Evolutionary conservation across 2,888 invertebrate species (phyloP).

Genomic region (Mimumesa dahlbomi): DNA sequence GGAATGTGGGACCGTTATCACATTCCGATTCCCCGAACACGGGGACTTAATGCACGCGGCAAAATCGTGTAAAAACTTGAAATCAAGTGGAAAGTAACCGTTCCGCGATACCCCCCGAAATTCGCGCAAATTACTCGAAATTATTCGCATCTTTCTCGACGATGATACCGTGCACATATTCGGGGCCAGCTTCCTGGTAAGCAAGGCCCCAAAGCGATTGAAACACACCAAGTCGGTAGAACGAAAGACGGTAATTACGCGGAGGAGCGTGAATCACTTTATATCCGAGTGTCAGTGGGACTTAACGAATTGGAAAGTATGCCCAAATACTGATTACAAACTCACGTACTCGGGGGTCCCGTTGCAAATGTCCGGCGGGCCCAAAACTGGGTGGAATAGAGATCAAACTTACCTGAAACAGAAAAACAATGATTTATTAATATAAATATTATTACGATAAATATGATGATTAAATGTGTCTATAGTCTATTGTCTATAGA

Average conservation of each 20-base stretch:
- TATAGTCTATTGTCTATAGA: too few relatives aligned
- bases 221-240: slow-evolving; percentile 11
- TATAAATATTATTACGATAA: too few relatives aligned
- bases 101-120: neutral
- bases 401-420: slow-evolving; percentile 55
- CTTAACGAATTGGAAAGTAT: slow-evolving; percentile 23
- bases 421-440: slow-evolving; percentile 32
- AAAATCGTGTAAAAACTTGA: neutral
- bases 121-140: slow-evolving; percentile 24
- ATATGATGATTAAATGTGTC: too few relatives aligned
- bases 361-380: slow-evolving; percentile 23
- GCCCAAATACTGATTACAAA: slow-evolving; percentile 20
- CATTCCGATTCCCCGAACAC: too few relatives aligned
- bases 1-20: too few relatives aligned
- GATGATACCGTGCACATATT: slow-evolving; percentile 12
- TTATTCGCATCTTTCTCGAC: slow-evolving; percentile 14
- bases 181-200: slow-evolving; percentile 26
- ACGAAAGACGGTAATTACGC: slow-evolving; percentile 20
- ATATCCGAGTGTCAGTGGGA: neutral
- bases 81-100: neutral
- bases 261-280: neutral
- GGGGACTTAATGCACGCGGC: too few relatives aligned
- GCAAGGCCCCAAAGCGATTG: slow-evolving; percentile 6
- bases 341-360: slow-evolving; percentile 33
- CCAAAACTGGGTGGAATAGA: slow-evolving; percentile 9